Conservation (phyloP, 2,888 invertebrate species). For the Myopa tessellatipennis region DNA sequence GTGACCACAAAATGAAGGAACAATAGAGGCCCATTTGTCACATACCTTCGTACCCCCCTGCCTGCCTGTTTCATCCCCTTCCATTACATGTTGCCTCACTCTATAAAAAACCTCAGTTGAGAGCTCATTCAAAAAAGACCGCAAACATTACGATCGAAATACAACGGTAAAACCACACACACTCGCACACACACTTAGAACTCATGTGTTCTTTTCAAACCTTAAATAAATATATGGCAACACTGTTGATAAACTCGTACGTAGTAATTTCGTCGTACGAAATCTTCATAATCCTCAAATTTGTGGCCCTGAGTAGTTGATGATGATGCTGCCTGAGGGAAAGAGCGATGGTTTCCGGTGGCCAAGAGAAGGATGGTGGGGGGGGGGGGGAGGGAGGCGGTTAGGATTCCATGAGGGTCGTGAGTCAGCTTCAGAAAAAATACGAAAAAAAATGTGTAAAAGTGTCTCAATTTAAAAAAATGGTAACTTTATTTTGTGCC, state of each 20-base stretch:
- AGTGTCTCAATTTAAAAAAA: constrained; percentile 9
- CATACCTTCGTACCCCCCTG: no score
- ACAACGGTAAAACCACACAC: not conserved
- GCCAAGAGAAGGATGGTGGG: not conserved
- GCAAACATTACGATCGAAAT: not conserved
- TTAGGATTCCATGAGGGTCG: not conserved
- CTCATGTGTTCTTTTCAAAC: not conserved
- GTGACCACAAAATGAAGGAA: not conserved
- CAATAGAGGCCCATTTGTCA: not conserved
- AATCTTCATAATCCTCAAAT: constrained; percentile 38
- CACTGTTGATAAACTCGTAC: constrained; percentile 14
- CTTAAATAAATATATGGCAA: constrained; percentile 23
- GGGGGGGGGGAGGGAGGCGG: not conserved
- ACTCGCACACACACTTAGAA: constrained; percentile 23
- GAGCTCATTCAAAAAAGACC: not conserved
- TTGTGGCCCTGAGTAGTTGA: constrained; percentile 28
- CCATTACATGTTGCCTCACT: no score
- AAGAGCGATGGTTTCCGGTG: not conserved
- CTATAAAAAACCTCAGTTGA: no score
- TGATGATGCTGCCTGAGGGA: not conserved
- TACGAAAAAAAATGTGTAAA: not conserved
- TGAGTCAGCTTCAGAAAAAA: not conserved
- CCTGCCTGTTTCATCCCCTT: no score
- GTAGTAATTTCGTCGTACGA: constrained; percentile 13
- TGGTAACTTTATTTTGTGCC: not conserved